Base-by-base conservation (phyloP, 2,888 invertebrate genomes). In the Merodon equestris region DNA sequence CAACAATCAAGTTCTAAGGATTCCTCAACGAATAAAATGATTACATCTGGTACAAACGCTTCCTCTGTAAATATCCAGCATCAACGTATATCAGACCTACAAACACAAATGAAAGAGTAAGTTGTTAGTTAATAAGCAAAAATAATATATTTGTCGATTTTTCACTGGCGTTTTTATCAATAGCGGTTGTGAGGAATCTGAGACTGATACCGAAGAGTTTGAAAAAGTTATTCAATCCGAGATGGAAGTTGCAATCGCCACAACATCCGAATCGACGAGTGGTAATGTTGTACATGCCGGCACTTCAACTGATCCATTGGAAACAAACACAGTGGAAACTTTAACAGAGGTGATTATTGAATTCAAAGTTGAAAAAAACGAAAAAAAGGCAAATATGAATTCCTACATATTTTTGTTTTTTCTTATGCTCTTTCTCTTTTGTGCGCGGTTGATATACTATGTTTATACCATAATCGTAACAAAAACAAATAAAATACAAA, bases 181-280 rank as follows among this genome's bases (percentile, higher is more conserved):
- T 84, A 89, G 72, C 89, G 94, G 94, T 86, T 94, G 93, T 81
- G 93, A 93, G 85, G 95, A 95, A 86, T 95, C 94, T 0, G 94
- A 94, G 89, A 93, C 94, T 0, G 95, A 95, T 85, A 93, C 93
- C 0, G 94, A 95, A 84, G 95, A 95, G 85, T 95, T 95, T 88
- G 95, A 95, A 89, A 94, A 93, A 86, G 92, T 95, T 12, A 15
- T 73, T 7, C 79, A 73, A 51, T 64, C 68, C 50, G 91, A 90
- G 9, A 88, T 91, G 27, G 91, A 91, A 5, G 88, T 64, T 36
- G 72, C 82, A 50, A 63, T 75, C 14, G n/a, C n/a, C n/a, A 82
- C 82, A 38, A 64, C 71, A 83, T 85, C 48, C 13, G 74, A 79
- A n/a, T 86, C 87, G 9, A 85, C 85, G 1, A 84, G 82, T 50